Evolutionary conservation across 2,113 vertebrate species (phyloP).

Genomic region (Pipa parva): DNA sequence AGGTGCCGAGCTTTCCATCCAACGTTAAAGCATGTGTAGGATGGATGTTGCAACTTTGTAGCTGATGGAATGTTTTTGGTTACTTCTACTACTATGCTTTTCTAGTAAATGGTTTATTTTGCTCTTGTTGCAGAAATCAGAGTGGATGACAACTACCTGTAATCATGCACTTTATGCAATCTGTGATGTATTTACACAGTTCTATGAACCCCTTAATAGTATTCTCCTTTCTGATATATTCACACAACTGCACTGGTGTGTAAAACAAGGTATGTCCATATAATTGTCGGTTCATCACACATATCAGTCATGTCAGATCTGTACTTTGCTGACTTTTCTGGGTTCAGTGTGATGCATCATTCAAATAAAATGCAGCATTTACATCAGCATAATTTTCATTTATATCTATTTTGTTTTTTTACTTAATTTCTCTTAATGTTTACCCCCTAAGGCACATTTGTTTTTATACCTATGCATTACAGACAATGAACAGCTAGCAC

Average conservation of each 20-base stretch:
- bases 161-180: slow-evolving; percentile 96
- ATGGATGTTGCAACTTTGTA: too few relatives aligned
- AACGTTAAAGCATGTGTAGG: too few relatives aligned
- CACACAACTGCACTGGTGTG: slow-evolving; percentile 94
- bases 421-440: too few relatives aligned
- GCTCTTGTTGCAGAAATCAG: slow-evolving; percentile 74
- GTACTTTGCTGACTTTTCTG: too few relatives aligned
- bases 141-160: slow-evolving; percentile 98
- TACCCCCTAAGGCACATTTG: neutral
- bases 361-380: too few relatives aligned
- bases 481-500: slow-evolving; percentile 96
- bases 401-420: too few relatives aligned
- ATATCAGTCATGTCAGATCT: too few relatives aligned
- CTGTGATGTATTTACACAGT: slow-evolving; percentile 94
- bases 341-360: too few relatives aligned
- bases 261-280: slow-evolving; percentile 86
- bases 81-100: neutral
- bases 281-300: too few relatives aligned
- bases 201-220: slow-evolving; percentile 89
- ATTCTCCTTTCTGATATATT: slow-evolving; percentile 88
- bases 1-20: too few relatives aligned
- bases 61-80: too few relatives aligned
- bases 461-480: slow-evolving; percentile 33
- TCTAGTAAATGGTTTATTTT: neutral
- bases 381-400: too few relatives aligned